Evolutionary conservation across 2,888 invertebrate genomes (phyloP).

Genomic region (Zaprionus lineosus): DNA sequence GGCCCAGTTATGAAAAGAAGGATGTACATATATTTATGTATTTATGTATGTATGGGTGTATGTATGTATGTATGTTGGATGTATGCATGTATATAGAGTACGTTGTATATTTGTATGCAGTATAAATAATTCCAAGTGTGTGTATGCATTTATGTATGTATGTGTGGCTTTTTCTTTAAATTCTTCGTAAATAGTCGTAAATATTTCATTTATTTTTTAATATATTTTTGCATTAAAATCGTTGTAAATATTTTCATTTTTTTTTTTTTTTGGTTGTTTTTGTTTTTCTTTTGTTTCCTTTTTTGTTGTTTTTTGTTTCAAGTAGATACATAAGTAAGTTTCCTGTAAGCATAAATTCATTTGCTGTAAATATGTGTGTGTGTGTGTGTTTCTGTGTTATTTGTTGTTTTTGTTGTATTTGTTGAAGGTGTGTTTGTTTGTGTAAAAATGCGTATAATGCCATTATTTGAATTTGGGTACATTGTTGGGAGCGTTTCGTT

Average conservation of each 20-base stretch:
- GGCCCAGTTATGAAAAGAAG: slow-evolving; percentile 16
- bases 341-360: slow-evolving; percentile 60
- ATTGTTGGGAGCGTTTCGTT: slow-evolving; percentile 39
- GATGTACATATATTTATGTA: too few relatives aligned
- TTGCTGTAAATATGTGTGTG: slow-evolving; percentile 60
- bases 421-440: slow-evolving; percentile 9
- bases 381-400: slow-evolving; percentile 15
- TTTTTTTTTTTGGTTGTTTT: slow-evolving; percentile 4
- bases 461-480: slow-evolving; percentile 55
- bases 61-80: slow-evolving; percentile 35
- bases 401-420: too few relatives aligned
- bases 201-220: slow-evolving; percentile 30
- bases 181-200: slow-evolving; percentile 50
- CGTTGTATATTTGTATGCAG: slow-evolving; percentile 47
- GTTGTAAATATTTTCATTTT: slow-evolving; percentile 67
- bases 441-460: slow-evolving; percentile 37
- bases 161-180: slow-evolving; percentile 6
- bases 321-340: slow-evolving; percentile 16
- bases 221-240: slow-evolving; percentile 69
- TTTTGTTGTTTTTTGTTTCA: slow-evolving; percentile 6
- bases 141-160: slow-evolving; percentile 9
- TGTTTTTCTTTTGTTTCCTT: too few relatives aligned
- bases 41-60: not conserved
- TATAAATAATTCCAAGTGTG: slow-evolving; percentile 67
- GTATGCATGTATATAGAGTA: slow-evolving; percentile 14